Evolutionary conservation across 2,113 vertebrate species (phyloP).

Genomic region (Gallinago jamesoni): DNA sequence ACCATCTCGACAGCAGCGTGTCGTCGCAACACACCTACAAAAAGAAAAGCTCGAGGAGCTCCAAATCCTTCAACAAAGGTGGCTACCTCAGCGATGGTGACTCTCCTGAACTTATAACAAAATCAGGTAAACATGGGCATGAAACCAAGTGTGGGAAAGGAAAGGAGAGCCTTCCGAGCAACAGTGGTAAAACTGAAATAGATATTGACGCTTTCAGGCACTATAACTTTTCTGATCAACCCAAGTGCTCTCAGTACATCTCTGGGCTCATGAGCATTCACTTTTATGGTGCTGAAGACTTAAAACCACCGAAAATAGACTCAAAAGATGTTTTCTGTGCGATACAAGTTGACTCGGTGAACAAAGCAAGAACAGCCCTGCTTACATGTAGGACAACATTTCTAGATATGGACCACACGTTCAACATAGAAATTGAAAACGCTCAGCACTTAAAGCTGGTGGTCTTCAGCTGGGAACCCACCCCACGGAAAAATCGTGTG

Average conservation of each 20-base stretch:
- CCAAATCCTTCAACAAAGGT: slow-evolving; percentile 91
- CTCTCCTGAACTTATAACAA: slow-evolving; percentile 92
- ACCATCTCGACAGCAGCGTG: slow-evolving; percentile 96
- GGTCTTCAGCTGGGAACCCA: slow-evolving; percentile 97
- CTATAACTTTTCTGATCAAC: slow-evolving; percentile 94
- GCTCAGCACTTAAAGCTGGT: slow-evolving; percentile 96
- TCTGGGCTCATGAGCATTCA: slow-evolving; percentile 97
- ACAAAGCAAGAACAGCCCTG: slow-evolving; percentile 95
- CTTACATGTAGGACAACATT: slow-evolving; percentile 92
- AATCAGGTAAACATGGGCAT: slow-evolving; percentile 86
- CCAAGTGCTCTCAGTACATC: slow-evolving; percentile 92
- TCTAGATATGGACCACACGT: slow-evolving; percentile 97
- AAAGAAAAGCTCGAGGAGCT: slow-evolving; percentile 82
- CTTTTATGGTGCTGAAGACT: slow-evolving; percentile 96
- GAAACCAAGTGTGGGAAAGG: slow-evolving; percentile 81
- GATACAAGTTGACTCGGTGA: slow-evolving; percentile 97
- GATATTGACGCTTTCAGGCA: slow-evolving; percentile 94
- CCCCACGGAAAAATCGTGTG: slow-evolving; percentile 86
- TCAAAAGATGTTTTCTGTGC: slow-evolving; percentile 96
- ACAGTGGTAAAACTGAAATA: slow-evolving; percentile 82
- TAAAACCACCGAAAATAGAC: slow-evolving; percentile 92
- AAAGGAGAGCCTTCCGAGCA: slow-evolving; percentile 71
- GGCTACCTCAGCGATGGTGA: slow-evolving; percentile 97
- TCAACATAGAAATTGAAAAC: slow-evolving; percentile 97
- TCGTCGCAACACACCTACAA: slow-evolving; percentile 87